A percentile compares a stretch with the other conserved stretches of the same genome.
Conservation (phyloP, 2,797 vertebrate species). For the Chloroceryle amazona region DNA sequence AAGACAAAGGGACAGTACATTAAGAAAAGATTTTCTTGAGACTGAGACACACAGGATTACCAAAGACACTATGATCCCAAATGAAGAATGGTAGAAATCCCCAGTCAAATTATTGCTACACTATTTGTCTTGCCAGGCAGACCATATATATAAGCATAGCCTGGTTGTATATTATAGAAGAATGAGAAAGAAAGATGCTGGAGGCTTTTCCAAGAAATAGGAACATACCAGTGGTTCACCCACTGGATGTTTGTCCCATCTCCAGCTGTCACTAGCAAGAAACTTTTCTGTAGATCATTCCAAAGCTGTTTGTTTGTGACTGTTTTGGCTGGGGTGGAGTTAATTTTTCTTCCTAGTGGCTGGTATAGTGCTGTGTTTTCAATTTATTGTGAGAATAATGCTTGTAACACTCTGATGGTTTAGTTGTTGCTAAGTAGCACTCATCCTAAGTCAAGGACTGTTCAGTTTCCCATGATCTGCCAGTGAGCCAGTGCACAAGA, state of each 20-base stretch:
- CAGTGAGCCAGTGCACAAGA: not conserved
- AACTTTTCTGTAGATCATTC: not conserved
- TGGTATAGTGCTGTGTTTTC: not conserved
- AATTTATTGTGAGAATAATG: not conserved
- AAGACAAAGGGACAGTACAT: not conserved
- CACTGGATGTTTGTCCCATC: not conserved
- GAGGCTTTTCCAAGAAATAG: not conserved
- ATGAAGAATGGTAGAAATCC: not conserved
- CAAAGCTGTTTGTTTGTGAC: not conserved
- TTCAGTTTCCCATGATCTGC: not conserved
- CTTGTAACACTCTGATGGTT: no score
- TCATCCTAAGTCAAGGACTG: no score
- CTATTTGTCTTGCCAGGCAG: not conserved
- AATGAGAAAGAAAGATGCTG: not conserved
- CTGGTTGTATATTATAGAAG: not conserved
- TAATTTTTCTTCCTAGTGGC: not conserved
- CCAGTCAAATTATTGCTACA: no score
- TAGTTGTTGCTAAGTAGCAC: no score
- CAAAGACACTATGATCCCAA: not conserved
- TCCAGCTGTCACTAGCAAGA: fast-evolving
- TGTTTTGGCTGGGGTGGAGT: not conserved
- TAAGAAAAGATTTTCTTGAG: not conserved
- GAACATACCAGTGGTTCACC: not conserved
- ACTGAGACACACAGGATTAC: not conserved
- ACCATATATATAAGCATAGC: not conserved